phyloP scores from a whole-genome alignment of 2,113 vertebrate genomes.

The Blennius ocellaris region DNA sequence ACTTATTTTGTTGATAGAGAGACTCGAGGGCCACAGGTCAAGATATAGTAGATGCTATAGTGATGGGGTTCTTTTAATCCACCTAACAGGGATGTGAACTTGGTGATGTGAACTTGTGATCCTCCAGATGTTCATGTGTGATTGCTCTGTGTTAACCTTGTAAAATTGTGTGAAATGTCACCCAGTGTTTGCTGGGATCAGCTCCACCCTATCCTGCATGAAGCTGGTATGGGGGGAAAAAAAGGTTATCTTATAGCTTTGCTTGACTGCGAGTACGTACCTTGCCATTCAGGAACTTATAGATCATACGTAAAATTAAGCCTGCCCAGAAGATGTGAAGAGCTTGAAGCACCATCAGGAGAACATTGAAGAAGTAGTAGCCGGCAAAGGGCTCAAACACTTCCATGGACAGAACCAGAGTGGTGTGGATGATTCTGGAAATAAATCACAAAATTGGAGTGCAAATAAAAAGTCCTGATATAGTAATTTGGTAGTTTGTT shows the following conservation, averaged over 20 bases:
- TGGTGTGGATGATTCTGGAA: slow-evolving; percentile 86
- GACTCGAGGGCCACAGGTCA: too few species aligned
- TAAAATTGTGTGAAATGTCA: too few species aligned
- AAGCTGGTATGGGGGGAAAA: background rate
- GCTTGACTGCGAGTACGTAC: slow-evolving; percentile 72
- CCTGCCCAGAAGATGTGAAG: slow-evolving; percentile 93
- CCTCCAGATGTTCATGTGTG: too few species aligned
- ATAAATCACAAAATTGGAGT: background rate
- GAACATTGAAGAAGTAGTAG: slow-evolving; percentile 91
- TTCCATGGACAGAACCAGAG: slow-evolving; percentile 88
- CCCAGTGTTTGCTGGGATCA: too few species aligned
- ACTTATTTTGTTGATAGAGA: background rate
- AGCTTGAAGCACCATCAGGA: slow-evolving; percentile 87
- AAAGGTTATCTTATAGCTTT: background rate
- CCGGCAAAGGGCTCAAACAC: slow-evolving; percentile 86
- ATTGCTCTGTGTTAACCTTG: too few species aligned
- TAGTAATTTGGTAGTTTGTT: background rate
- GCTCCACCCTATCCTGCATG: too few species aligned
- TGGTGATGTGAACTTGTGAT: too few species aligned
- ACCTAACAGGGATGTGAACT: too few species aligned
- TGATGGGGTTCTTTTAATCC: too few species aligned
- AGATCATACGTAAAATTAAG: slow-evolving; percentile 91
- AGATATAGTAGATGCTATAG: too few species aligned
- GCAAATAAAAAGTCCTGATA: background rate
- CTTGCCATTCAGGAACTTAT: slow-evolving; percentile 86